Evolutionary conservation across 2,888 invertebrate genomes (phyloP), one percentile per base, ranked within the genome.

Genomic region (Rosalia funebris): DNA sequence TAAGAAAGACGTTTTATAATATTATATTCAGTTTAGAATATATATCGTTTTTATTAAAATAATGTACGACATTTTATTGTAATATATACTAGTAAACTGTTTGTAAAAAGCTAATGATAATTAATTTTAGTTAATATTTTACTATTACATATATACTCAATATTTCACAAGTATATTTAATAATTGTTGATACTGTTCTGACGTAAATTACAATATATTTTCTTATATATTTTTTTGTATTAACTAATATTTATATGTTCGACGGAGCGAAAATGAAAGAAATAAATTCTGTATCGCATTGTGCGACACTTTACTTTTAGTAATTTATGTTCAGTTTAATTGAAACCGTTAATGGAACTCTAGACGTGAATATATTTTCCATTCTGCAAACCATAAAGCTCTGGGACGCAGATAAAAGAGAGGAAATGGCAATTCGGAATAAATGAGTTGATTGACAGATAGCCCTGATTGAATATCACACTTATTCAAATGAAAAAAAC

Each of bases 321-420:
- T 53, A 16, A 39, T 39, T 53, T 42, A 53, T 42, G 20, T 31
- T 39, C 15, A 46, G 36, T 46, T 39, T 25, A 46, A 55, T 46
- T 31, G 55, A 46, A 55, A 37, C 37, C 31, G 31, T 54, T 54
- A 37, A 54, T 45, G 17, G 36, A 45, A 15, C 44, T 15, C 5
- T 25, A 55, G 55, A 39, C 45, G 19, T 31, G 34, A 41, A 46
- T 55, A 46, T 46, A 46, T 45, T 25, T 41, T 17, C 9, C 19
- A 12, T 7, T 47, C 46, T 39, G 46, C 11, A 12, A 11, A 55
- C 37, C 36, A 12, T 46, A 25, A 45, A 45, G 25, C 20, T 11
- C 16, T 45, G 17, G 46, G 46, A 55, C 45, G 37, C 55, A 46
- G 46, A 46, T 55, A 39, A 55, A 39, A 39, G 46, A 25, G 55